phyloP scores from a whole-genome alignment of 2,113 vertebrate species.

The Zosterops borbonicus region DNA sequence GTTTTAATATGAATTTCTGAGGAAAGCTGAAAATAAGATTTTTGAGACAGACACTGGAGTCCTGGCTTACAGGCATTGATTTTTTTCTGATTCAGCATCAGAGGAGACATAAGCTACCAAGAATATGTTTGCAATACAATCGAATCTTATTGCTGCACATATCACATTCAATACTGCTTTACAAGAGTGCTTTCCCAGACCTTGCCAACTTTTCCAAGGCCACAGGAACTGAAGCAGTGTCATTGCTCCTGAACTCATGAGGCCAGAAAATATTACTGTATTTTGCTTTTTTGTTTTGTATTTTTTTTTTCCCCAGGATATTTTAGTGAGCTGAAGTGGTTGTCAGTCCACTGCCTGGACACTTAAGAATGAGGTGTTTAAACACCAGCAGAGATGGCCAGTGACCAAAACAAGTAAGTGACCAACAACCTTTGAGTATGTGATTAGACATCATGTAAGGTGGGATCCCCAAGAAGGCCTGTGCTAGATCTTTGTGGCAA shows the following conservation, averaged over 20 bases:
- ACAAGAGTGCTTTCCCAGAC: background rate
- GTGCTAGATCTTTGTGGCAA: too few species aligned
- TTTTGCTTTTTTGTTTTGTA: background rate
- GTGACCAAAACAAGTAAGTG: background rate
- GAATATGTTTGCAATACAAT: background rate
- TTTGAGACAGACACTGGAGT: background rate
- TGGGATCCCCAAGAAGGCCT: background rate
- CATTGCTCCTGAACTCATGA: background rate
- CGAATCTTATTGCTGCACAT: background rate
- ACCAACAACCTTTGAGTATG: background rate
- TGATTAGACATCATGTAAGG: background rate
- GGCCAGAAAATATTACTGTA: background rate
- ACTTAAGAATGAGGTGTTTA: background rate
- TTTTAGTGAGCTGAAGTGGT: background rate
- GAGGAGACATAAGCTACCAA: background rate
- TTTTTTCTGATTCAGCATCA: background rate
- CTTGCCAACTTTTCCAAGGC: background rate
- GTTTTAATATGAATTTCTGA: background rate
- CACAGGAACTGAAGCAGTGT: background rate
- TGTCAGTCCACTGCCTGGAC: background rate
- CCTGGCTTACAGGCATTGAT: background rate
- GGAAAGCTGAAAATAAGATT: background rate
- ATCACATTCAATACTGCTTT: background rate
- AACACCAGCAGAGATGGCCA: background rate
- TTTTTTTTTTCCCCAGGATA: background rate